phyloP scores from a whole-genome alignment of 2,888 invertebrate genomes.

The Lissocephala sabroskyi region DNA sequence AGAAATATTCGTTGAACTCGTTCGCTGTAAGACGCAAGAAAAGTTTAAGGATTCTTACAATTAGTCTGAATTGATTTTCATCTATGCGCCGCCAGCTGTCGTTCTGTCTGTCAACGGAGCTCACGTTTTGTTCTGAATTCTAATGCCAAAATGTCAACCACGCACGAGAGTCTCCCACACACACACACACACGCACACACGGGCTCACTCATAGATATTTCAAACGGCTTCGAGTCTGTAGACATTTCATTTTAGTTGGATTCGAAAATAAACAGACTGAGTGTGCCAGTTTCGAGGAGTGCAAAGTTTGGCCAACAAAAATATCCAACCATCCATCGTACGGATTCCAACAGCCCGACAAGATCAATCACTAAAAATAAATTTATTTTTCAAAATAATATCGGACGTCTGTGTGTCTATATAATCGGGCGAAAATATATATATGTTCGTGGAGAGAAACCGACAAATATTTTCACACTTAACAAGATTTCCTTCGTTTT shows the following conservation, averaged over 20 bases:
- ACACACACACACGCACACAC: slow-evolving; percentile 1
- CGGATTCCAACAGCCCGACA: slow-evolving; percentile 22
- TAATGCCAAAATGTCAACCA: slow-evolving; percentile 44
- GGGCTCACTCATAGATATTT: no score
- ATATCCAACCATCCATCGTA: not conserved
- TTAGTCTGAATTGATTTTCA: not conserved
- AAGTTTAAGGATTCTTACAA: not conserved
- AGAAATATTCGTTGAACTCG: slow-evolving; percentile 77
- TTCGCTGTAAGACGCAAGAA: slow-evolving; percentile 76
- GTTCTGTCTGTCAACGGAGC: slow-evolving; percentile 10
- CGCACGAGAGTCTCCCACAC: slow-evolving; percentile 34
- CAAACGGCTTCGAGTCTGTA: no score
- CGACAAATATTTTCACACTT: slow-evolving; percentile 28
- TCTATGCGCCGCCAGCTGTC: slow-evolving; percentile 30
- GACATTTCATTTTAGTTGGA: slow-evolving; percentile 33
- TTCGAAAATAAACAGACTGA: slow-evolving; percentile 64
- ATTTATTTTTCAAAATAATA: no score
- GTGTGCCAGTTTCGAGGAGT: slow-evolving; percentile 52
- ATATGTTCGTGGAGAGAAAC: no score
- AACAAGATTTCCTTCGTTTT: slow-evolving; percentile 22
- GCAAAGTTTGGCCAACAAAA: slow-evolving; percentile 46
- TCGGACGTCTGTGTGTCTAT: no score
- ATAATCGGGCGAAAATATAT: no score
- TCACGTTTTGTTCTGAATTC: slow-evolving; percentile 32
- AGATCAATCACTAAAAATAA: slow-evolving; percentile 61